Conservation (phyloP, 2,113 vertebrate species). For the Phycodurus eques region DNA sequence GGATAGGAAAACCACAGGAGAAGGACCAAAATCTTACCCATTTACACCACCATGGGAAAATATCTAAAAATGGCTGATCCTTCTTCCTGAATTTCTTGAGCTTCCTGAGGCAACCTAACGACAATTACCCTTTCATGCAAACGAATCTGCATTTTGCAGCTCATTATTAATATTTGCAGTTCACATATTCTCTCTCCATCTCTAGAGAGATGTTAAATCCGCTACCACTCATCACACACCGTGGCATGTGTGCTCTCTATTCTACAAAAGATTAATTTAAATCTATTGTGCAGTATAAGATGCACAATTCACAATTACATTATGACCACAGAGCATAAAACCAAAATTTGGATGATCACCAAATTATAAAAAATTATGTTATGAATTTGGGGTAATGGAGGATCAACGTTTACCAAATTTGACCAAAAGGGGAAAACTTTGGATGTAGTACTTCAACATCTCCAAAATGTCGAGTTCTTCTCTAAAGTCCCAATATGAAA, state of each 20-base stretch:
- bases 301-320: neutral
- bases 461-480: neutral
- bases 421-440: neutral
- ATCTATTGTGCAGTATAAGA: neutral
- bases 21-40: slow-evolving; percentile 46
- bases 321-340: neutral
- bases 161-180: neutral
- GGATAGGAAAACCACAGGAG: slow-evolving; percentile 36
- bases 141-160: neutral
- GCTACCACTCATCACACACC: neutral
- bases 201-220: neutral
- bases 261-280: neutral
- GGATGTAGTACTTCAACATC: neutral
- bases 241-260: neutral
- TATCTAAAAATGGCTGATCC: slow-evolving; percentile 31
- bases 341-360: no score
- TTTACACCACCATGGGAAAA: slow-evolving; percentile 39
- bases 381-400: neutral
- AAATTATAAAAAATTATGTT: no score
- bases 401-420: neutral
- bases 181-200: neutral
- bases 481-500: neutral
- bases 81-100: slow-evolving; percentile 13
- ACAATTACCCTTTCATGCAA: neutral
- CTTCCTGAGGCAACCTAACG: slow-evolving; percentile 9